Evolutionary conservation across 2,113 vertebrate species (phyloP).

Genomic region (Leucoraja erinaceus): DNA sequence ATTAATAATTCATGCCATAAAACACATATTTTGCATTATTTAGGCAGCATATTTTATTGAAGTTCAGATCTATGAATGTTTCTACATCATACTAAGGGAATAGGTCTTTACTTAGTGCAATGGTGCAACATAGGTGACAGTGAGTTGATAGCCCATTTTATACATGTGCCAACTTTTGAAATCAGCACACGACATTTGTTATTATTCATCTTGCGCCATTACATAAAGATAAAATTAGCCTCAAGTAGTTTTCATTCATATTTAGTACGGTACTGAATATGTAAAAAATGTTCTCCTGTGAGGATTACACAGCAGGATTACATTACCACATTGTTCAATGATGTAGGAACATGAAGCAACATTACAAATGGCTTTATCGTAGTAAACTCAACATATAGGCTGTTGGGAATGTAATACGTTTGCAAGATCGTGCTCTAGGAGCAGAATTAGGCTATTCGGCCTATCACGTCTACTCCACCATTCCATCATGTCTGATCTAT

Average conservation of each 20-base stretch:
- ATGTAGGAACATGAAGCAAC: background rate
- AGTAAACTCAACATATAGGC: background rate
- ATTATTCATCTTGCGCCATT: background rate
- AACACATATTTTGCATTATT: slow-evolving; percentile 34
- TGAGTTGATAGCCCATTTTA: background rate
- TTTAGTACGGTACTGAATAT: background rate
- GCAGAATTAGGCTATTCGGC: no score
- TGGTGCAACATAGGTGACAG: background rate
- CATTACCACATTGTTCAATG: background rate
- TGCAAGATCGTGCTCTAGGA: no score
- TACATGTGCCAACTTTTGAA: background rate
- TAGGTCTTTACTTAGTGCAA: background rate
- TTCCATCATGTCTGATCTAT: no score
- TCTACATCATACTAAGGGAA: background rate
- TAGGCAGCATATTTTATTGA: slow-evolving; percentile 4
- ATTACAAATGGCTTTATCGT: background rate
- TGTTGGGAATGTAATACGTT: background rate
- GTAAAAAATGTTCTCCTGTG: background rate
- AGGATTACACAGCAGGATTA: no score
- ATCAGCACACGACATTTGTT: background rate
- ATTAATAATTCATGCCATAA: slow-evolving; percentile 14
- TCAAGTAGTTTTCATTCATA: background rate
- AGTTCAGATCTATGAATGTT: slow-evolving; percentile 7
- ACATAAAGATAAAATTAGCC: background rate
- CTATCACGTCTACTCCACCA: no score